phyloP scores from a whole-genome alignment of 2,797 vertebrate genomes.

The Eidolon dupreanum region DNA sequence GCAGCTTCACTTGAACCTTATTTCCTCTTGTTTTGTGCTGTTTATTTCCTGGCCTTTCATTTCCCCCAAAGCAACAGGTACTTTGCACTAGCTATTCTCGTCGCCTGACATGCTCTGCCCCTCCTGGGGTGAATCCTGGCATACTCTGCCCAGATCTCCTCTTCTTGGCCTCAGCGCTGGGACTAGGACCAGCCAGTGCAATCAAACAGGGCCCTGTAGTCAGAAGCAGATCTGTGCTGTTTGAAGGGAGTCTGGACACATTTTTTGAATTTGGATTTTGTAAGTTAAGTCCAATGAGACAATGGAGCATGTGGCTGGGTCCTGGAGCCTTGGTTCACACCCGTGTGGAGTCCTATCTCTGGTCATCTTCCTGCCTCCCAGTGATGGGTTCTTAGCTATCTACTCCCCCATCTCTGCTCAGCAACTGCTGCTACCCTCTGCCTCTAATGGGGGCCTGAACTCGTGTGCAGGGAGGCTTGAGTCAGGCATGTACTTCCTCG shows the following conservation, averaged over 20 bases:
- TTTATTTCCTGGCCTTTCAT: background rate
- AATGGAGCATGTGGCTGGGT: too few species aligned
- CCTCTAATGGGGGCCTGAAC: background rate
- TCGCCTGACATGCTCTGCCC: background rate
- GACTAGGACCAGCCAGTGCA: background rate
- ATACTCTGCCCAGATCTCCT: background rate
- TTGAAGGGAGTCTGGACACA: background rate
- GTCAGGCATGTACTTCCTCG: background rate
- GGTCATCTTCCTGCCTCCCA: background rate
- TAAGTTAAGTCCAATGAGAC: background rate
- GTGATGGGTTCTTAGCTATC: background rate
- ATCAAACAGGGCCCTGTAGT: background rate
- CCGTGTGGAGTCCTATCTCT: background rate
- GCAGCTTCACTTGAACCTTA: accelerated
- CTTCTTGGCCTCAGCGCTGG: background rate
- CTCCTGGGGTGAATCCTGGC: too few species aligned
- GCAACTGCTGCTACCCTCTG: too few species aligned
- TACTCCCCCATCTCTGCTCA: background rate
- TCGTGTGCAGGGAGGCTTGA: background rate
- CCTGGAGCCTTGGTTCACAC: background rate
- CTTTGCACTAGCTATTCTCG: background rate
- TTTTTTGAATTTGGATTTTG: background rate
- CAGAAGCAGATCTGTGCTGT: background rate
- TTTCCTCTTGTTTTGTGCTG: background rate
- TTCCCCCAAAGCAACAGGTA: background rate